phyloP scores from a whole-genome alignment of 2,888 invertebrate species.

The Odontomyia ornata region DNA sequence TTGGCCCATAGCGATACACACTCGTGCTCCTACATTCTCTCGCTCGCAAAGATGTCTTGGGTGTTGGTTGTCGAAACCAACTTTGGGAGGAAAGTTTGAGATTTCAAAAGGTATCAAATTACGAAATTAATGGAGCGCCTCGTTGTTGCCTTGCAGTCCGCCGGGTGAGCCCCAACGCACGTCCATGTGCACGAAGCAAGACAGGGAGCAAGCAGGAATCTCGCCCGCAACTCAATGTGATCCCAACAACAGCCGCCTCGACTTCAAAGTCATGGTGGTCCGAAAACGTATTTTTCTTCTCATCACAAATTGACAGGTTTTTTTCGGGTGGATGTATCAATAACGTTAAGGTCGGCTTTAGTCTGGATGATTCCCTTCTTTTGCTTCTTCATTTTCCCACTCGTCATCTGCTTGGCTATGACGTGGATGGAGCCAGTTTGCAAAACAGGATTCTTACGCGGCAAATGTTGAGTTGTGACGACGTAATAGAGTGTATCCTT shows the following conservation, averaged over 20 bases:
- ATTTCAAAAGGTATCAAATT: conserved; percentile 42
- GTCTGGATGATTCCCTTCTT: conserved; percentile 12
- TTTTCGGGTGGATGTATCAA: conserved; percentile 40
- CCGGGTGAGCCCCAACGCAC: too few relatives aligned
- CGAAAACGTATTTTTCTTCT: conserved; percentile 43
- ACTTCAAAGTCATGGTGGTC: conserved; percentile 44
- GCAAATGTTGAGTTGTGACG: not conserved
- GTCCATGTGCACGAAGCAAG: not conserved
- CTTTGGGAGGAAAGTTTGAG: conserved; percentile 31
- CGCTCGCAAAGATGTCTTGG: conserved; percentile 24
- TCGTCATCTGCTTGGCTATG: not conserved
- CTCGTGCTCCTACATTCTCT: not conserved
- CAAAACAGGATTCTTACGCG: not conserved
- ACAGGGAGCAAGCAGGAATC: not conserved
- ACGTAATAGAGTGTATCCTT: conserved; percentile 37
- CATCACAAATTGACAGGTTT: conserved; percentile 43
- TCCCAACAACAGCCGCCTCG: not conserved
- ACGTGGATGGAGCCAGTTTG: not conserved
- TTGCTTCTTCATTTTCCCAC: not conserved
- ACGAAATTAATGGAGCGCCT: conserved; percentile 43
- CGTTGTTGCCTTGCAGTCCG: not conserved
- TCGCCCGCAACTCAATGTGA: not conserved
- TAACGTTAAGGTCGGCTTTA: conserved; percentile 31
- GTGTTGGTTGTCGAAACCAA: conserved; percentile 11
- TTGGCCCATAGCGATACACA: conserved; percentile 16